Evolutionary conservation across 2,888 invertebrate species (phyloP).

Genomic region (Pyralis farinalis): DNA sequence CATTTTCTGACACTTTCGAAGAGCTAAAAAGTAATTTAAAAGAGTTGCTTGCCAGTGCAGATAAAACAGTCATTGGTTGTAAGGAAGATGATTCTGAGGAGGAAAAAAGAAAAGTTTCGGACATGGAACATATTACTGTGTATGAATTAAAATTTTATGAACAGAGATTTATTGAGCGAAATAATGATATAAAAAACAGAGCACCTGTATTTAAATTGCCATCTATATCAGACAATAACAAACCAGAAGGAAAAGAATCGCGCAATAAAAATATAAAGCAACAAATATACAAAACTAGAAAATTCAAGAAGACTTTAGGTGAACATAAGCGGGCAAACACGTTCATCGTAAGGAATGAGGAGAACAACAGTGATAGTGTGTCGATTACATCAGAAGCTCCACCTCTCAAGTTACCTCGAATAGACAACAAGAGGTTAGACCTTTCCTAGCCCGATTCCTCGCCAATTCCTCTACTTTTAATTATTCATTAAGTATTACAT

Average conservation of each 20-base stretch:
- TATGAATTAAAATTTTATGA: constrained; percentile 56
- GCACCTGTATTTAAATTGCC: constrained; percentile 49
- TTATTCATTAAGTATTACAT: no score
- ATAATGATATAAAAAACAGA: constrained; percentile 13
- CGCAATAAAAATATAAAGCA: constrained; percentile 45
- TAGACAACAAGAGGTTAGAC: constrained; percentile 66
- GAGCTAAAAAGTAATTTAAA: constrained; percentile 59
- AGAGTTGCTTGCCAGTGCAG: constrained; percentile 46
- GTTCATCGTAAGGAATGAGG: constrained; percentile 51
- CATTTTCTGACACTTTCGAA: constrained; percentile 55
- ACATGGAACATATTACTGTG: constrained; percentile 68
- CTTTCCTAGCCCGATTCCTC: constrained; percentile 19
- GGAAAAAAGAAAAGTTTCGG: constrained; percentile 40
- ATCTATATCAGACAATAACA: constrained; percentile 54
- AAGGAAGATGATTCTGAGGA: constrained; percentile 23
- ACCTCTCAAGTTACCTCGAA: constrained; percentile 67
- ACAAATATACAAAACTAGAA: constrained; percentile 47
- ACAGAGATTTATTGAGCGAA: constrained; percentile 21
- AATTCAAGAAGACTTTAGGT: constrained; percentile 44
- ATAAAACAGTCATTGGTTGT: constrained; percentile 19
- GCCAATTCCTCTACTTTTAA: no score
- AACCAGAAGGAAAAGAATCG: constrained; percentile 33
- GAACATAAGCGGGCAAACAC: constrained; percentile 51
- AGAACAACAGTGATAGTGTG: constrained; percentile 51
- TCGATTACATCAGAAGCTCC: constrained; percentile 59